These are phyloP conservation scores for Tenebrio molitor DNA, from an alignment of 1,140 invertebrate genomes.

Conservation along the genomic window DNA sequence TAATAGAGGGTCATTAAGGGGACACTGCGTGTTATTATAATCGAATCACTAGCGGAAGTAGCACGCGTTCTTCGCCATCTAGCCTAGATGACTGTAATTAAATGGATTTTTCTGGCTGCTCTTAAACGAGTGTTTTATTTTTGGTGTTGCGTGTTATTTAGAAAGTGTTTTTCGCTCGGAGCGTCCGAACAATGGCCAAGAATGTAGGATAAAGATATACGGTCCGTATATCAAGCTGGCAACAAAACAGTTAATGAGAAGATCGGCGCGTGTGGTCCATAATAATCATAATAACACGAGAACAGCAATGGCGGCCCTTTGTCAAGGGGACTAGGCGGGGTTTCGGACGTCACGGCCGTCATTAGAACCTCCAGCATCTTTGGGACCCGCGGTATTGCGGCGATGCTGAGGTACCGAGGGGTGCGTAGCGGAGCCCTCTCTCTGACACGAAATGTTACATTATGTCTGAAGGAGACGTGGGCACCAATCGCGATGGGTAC, in stretches of 20 bases:
- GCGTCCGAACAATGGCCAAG: slow-evolving; percentile 24
- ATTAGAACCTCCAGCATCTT: not conserved
- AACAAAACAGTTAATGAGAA: slow-evolving; percentile 51
- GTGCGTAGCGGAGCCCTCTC: too few relatives aligned
- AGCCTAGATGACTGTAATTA: not conserved
- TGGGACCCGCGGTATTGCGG: not conserved
- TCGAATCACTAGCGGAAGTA: not conserved
- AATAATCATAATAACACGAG: slow-evolving; percentile 48
- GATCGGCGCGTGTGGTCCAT: slow-evolving; percentile 51
- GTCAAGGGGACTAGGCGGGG: slow-evolving; percentile 39
- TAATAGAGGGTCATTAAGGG: not conserved
- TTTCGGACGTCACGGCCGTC: slow-evolving; percentile 48
- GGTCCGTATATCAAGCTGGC: slow-evolving; percentile 31
- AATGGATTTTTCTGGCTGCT: not conserved
- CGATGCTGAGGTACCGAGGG: too few relatives aligned
- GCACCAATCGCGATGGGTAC: too few relatives aligned
- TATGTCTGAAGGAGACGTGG: too few relatives aligned
- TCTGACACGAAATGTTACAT: too few relatives aligned
- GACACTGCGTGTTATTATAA: not conserved
- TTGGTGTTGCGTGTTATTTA: slow-evolving; percentile 16
- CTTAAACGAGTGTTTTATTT: not conserved
- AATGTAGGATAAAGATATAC: slow-evolving; percentile 27
- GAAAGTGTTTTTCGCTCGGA: slow-evolving; percentile 12
- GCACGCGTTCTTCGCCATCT: not conserved
- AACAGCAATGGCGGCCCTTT: slow-evolving; percentile 46